Base-by-base conservation (phyloP, 2,888 invertebrate species). In the Caenorhabditis sp. region DNA sequence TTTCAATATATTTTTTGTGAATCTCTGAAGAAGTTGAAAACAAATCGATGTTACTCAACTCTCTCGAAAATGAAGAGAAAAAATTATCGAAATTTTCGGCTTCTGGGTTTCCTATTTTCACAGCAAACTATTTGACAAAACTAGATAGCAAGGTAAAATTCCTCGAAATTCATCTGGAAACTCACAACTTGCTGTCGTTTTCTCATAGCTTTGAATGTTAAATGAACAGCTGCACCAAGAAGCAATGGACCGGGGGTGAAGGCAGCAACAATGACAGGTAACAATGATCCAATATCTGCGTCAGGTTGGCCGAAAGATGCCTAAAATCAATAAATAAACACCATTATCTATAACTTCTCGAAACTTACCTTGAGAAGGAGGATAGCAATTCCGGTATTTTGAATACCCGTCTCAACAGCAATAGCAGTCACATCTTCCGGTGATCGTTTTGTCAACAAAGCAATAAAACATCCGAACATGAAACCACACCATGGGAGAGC, bases 241-340 rank as follows among this genome's bases (percentile, higher is more conserved):
- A 92, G 89, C 85, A 95, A 90, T 0, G 96, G 95, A 26, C 95
- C 88, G 0, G 96, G 96, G 0, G 96, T 96, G 93, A 96, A 94
- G 57, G 95, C 92, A 21, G 95, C 95, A 23, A 94, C 93, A 1
- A 94, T 92, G 0, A 96, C 95, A 2, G 96, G 95, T 70, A 94
- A 91, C 83, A 95, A 94, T 92, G 90, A 69, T 90, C 87, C 85
- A 59, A 88, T 80, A 75, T 88, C 89, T 1, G 87, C 84, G 63
- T 87, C 87, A 7, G 88, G 87, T 57, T 87, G 85, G 1, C 82
- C 81, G 72, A 89, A 87, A 1, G 88, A 87, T 27, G 87, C 77
- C 84, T 88, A 77, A 27, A 83, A 76, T 17, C 31, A 56, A n/a
- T n/a, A n/a, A n/a, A n/a, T n/a, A n/a, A n/a, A n/a, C n/a, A n/a